These are phyloP conservation scores for Phrynocephalus forsythii DNA, from an alignment of 2,797 vertebrate species.

Conservation along the genomic window DNA sequence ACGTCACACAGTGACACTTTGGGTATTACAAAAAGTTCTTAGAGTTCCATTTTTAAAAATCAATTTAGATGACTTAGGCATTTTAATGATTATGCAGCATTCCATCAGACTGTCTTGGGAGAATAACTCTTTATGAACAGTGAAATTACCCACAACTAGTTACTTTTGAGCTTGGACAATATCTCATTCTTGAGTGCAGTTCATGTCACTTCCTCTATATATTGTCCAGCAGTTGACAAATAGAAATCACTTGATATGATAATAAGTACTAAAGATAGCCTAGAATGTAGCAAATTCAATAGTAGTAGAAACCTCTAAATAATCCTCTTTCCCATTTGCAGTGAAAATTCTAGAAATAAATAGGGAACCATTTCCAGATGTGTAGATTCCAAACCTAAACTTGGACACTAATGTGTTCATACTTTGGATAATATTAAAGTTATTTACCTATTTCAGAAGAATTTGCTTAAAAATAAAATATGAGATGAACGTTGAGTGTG, in stretches of 20 bases:
- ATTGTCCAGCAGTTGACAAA: not conserved
- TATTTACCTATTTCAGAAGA: not conserved
- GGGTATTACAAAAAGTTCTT: too few species aligned
- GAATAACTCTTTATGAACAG: too few species aligned
- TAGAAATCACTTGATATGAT: not conserved
- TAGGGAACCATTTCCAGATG: not conserved
- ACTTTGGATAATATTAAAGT: not conserved
- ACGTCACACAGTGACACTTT: too few species aligned
- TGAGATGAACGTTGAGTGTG: slow-evolving; percentile 5
- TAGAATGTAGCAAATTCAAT: not conserved
- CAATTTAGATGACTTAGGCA: too few species aligned
- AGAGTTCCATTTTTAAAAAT: too few species aligned
- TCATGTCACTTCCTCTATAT: not conserved
- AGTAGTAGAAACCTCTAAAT: not conserved
- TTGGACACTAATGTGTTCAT: not conserved
- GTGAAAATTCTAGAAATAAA: not conserved
- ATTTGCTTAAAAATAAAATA: not conserved
- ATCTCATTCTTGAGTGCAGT: not conserved
- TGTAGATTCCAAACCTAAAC: not conserved
- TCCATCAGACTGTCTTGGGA: too few species aligned
- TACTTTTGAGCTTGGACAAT: too few species aligned
- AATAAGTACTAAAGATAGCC: not conserved
- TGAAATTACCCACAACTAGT: too few species aligned
- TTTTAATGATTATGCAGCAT: too few species aligned
- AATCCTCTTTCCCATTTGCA: not conserved